phyloP scores from a whole-genome alignment of 2,797 vertebrate genomes.

The Lagorchestes hirsutus region DNA sequence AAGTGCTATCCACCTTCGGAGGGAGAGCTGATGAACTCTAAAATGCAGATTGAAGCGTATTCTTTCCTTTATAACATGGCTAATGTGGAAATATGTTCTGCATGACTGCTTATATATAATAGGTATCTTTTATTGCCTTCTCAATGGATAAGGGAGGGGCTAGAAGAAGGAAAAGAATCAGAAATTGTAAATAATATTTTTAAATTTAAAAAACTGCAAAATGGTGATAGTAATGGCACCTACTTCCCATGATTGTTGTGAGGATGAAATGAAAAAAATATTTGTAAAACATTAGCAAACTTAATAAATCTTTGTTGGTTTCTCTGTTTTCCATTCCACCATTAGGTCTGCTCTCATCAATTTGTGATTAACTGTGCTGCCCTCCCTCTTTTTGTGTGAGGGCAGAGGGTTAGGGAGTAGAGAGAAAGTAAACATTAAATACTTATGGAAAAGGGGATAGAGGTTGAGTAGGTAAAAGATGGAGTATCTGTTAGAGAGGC shows the following conservation, averaged over 20 bases:
- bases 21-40: not conserved
- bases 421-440: not conserved
- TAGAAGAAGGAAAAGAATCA: not conserved
- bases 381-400: not conserved
- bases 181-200: not conserved
- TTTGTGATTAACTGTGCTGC: not conserved
- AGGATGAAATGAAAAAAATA: not conserved
- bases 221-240: not conserved
- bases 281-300: not conserved
- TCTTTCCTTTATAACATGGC: not conserved
- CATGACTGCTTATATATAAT: not conserved
- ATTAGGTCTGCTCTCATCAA: not conserved
- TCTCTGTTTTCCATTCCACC: not conserved
- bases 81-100: not conserved
- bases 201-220: not conserved
- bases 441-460: not conserved
- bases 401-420: not conserved
- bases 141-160: not conserved
- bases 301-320: not conserved
- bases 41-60: not conserved
- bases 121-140: not conserved
- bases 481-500: not conserved
- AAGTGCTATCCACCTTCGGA: not conserved
- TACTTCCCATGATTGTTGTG: not conserved
- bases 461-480: not conserved